These are phyloP conservation scores for Cantharis nigra DNA, from an alignment of 2,888 invertebrate genomes.

Conservation along the genomic window DNA sequence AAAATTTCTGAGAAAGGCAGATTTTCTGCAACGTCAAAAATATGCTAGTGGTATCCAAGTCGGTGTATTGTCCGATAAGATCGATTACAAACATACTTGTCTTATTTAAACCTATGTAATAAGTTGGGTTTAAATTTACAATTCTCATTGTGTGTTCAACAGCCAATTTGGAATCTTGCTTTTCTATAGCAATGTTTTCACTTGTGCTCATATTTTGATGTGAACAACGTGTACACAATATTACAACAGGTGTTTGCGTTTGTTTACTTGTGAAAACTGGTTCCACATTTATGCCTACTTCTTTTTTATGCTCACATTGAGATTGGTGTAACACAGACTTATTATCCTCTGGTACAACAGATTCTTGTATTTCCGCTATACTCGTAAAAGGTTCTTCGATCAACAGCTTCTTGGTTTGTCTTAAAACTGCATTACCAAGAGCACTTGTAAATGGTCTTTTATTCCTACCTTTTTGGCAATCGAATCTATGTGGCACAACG, in stretches of 20 bases:
- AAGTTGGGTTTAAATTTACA: background rate
- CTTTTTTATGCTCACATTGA: too few species aligned
- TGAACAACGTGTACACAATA: too few species aligned
- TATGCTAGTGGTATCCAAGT: background rate
- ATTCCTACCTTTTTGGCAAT: constrained; percentile 31
- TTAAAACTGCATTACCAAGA: too few species aligned
- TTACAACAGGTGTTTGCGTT: too few species aligned
- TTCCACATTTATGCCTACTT: too few species aligned
- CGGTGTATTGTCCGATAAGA: background rate
- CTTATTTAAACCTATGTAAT: background rate
- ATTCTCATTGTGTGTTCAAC: background rate
- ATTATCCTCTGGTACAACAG: too few species aligned
- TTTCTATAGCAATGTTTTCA: background rate
- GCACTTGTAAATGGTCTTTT: constrained; percentile 9
- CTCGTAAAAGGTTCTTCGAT: too few species aligned
- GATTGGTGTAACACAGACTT: too few species aligned
- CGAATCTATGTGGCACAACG: constrained; percentile 35
- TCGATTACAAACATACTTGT: background rate
- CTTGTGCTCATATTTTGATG: too few species aligned
- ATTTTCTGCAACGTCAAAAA: background rate
- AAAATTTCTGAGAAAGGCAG: background rate
- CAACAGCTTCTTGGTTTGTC: too few species aligned
- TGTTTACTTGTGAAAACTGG: too few species aligned
- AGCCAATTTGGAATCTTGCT: background rate
- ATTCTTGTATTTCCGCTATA: too few species aligned